Percentiles rank a stretch among this genome's conserved stretches.
These are phyloP conservation scores for Chionodraco myersi DNA, from an alignment of 2,113 vertebrate genomes.

Conservation along the genomic window DNA sequence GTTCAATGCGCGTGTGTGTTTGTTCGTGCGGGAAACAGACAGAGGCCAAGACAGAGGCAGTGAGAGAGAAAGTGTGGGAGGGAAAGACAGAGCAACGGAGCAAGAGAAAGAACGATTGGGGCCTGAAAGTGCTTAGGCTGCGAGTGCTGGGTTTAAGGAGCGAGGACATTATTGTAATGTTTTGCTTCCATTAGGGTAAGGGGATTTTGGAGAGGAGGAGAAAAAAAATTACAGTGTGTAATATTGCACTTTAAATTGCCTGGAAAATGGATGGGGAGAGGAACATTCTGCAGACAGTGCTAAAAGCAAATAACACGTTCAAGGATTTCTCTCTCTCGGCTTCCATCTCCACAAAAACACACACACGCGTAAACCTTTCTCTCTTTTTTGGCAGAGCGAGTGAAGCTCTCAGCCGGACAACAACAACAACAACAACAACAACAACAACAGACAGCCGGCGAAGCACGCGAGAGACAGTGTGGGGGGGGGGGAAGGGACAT, in stretches of 20 bases:
- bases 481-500: constrained; percentile 55
- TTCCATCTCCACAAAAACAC: constrained; percentile 33
- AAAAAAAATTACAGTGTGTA: constrained; percentile 82
- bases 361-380: constrained; percentile 39
- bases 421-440: constrained; percentile 44
- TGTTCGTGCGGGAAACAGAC: constrained; percentile 18
- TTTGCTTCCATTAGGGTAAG: constrained; percentile 86
- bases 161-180: constrained; percentile 86
- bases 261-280: constrained; percentile 86
- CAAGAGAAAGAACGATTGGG: constrained; percentile 71
- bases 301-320: constrained; percentile 87
- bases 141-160: constrained; percentile 82
- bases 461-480: constrained; percentile 45
- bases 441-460: constrained; percentile 65
- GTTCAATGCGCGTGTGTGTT: constrained; percentile 4
- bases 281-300: constrained; percentile 84
- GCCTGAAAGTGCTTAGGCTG: constrained; percentile 84
- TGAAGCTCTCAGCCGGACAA: constrained; percentile 77
- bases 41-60: constrained; percentile 36
- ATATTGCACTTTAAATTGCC: constrained; percentile 87
- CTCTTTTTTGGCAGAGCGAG: constrained; percentile 65
- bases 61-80: constrained; percentile 64
- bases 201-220: constrained; percentile 77
- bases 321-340: constrained; percentile 74
- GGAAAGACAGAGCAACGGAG: constrained; percentile 62